Evolutionary conservation across 1,140 invertebrate genomes (phyloP).

Genomic region (Sitophilus oryzae): DNA sequence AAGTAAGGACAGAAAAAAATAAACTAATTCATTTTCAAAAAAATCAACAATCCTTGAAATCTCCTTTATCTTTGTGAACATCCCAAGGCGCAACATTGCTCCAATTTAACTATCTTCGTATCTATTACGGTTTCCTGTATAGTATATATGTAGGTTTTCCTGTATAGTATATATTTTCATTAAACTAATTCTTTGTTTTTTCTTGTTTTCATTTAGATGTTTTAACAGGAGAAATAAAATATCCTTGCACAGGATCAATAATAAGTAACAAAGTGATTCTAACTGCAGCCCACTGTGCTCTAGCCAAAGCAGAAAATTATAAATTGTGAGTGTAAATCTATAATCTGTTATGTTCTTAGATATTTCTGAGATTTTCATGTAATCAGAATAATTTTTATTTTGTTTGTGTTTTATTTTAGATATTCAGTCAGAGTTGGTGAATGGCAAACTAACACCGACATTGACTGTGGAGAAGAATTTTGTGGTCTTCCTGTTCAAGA

Average conservation of each 20-base stretch:
- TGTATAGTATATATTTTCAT: not conserved
- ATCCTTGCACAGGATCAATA: constrained; percentile 64
- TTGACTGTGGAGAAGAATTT: constrained; percentile 61
- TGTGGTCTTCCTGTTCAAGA: constrained; percentile 59
- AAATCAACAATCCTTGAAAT: too few species aligned
- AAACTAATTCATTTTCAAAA: too few species aligned
- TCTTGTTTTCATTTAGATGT: constrained; percentile 46
- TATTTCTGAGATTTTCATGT: not conserved
- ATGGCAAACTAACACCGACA: constrained; percentile 54
- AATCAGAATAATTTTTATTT: not conserved
- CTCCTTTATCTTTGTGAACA: too few species aligned
- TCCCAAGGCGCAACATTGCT: too few species aligned
- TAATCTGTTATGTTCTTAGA: not conserved
- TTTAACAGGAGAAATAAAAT: constrained; percentile 54
- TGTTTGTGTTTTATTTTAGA: constrained; percentile 35
- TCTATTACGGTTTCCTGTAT: too few species aligned
- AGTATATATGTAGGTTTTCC: too few species aligned
- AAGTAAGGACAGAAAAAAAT: too few species aligned
- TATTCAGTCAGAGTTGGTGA: constrained; percentile 60
- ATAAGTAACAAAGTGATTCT: constrained; percentile 56
- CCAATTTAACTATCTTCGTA: too few species aligned
- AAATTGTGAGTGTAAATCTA: constrained; percentile 49
- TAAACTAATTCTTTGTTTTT: constrained; percentile 5
- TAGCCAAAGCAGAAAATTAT: constrained; percentile 61
- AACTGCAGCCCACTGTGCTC: constrained; percentile 65